Conservation (phyloP, 2,113 vertebrate genomes). For the Zeus faber region DNA sequence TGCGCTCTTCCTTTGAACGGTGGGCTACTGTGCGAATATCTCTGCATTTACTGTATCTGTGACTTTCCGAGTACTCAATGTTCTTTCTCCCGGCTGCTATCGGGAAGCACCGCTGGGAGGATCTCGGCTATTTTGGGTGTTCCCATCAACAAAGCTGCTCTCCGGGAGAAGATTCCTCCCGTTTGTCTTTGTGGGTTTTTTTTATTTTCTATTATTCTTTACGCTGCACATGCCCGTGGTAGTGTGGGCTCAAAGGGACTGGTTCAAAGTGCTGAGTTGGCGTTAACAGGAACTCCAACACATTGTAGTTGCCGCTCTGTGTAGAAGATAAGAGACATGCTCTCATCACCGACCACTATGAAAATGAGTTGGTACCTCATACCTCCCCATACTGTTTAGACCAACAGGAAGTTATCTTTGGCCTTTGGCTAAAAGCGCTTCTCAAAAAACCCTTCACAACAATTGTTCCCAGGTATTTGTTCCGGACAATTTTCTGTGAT, state of each 20-base stretch:
- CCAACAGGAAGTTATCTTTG: no score
- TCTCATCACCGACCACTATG: no score
- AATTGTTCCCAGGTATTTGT: no score
- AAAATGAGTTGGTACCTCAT: no score
- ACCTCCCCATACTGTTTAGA: no score
- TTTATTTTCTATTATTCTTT: no score
- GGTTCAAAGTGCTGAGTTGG: conserved; percentile 43
- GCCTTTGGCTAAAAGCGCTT: no score
- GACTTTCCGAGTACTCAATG: conserved; percentile 44
- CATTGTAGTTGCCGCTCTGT: conserved; percentile 34
- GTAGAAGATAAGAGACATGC: neutral
- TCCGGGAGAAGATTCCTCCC: conserved; percentile 22
- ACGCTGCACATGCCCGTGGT: conserved; percentile 13
- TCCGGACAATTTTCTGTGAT: no score
- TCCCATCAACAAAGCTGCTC: conserved; percentile 44
- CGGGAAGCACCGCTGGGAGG: conserved; percentile 39
- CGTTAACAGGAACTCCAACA: conserved; percentile 42
- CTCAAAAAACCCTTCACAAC: no score
- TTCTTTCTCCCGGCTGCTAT: conserved; percentile 50
- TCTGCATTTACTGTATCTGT: conserved; percentile 13
- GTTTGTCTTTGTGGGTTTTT: conserved; percentile 24
- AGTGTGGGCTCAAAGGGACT: conserved; percentile 16
- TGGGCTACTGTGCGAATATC: neutral
- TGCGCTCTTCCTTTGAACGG: neutral
- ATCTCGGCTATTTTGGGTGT: conserved; percentile 54